Base-by-base conservation (phyloP, 2,888 invertebrate species). In the Labia minor region DNA sequence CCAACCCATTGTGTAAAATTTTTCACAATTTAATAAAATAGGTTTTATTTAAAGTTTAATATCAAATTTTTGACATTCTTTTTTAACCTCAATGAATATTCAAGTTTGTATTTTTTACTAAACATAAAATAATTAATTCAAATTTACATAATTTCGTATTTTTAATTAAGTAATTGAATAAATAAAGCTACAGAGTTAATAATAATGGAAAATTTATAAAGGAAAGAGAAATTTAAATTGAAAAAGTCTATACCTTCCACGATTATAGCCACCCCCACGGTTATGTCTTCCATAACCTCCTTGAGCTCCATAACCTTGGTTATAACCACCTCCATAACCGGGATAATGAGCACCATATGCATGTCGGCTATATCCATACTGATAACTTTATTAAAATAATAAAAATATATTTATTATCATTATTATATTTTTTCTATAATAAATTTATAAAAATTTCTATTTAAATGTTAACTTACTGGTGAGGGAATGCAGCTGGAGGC, bases 261-360 rank as follows among this genome's bases (percentile, higher is more conserved):
- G 73, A 70, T 77, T 78, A 70, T 77, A 79, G 62, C 79, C 77
- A 21, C 83, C 83, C 16, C 83, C 78, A 70, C 74, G 77, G 10
- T 79, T 77, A 67, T 81, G 79, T 18, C 80, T 61, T 37, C 63
- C 65, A 61, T 68, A 66, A 2, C 69, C 70, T 18, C 71, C 66
- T 19, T 68, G 67, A 62, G 70, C 68, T 21, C 65, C 64, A 19
- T 69, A 69, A 8, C 68, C 69, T 66, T 70, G 81, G 21, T 78
- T 82, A 73, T 81, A 83, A 3, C 77, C 75, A 62, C 76, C 76
- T 66, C 81, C 80, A 61, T 81, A 78, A 0, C 78, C 79, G 37
- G 79, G 71, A 67, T 72, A 72, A 1, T 69, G 69, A 63, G 70
- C 70, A 18, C 68, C 70, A 67, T 69, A 70, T 19, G 63, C 66